These are phyloP conservation scores for Xiphorhynchus erythropygius DNA, from an alignment of 2,797 vertebrate species.

Conservation along the genomic window DNA sequence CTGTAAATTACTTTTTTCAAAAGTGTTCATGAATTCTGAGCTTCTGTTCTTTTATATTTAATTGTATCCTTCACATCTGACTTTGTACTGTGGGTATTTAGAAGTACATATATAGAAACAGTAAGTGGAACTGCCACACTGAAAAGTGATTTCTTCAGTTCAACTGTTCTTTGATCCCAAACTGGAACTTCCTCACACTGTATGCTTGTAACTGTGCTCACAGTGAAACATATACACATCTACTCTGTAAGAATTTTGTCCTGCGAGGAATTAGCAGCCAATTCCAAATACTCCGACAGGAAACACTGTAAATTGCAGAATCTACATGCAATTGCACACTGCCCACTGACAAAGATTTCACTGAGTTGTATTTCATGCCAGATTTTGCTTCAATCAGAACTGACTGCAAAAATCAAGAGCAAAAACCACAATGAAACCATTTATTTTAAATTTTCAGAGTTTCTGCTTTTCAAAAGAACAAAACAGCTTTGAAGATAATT, in stretches of 20 bases:
- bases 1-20: neutral
- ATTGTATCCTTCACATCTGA: neutral
- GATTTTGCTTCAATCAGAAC: neutral
- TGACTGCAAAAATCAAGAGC: neutral
- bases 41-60: neutral
- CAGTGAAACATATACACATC: neutral
- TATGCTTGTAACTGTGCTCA: neutral
- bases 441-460: neutral
- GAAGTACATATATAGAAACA: neutral
- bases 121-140: neutral
- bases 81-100: neutral
- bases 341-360: neutral
- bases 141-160: neutral
- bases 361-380: neutral
- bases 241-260: neutral
- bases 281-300: neutral
- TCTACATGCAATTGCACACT: neutral
- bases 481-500: neutral
- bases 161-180: neutral
- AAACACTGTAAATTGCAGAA: neutral
- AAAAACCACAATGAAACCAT: rapidly evolving
- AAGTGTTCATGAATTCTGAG: neutral
- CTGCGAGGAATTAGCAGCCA: neutral
- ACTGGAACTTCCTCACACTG: neutral
- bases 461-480: neutral